A percentile compares a stretch with the other conserved stretches of the same genome.
Conservation (phyloP, 2,113 vertebrate species). For the Myiopsitta monachus region DNA sequence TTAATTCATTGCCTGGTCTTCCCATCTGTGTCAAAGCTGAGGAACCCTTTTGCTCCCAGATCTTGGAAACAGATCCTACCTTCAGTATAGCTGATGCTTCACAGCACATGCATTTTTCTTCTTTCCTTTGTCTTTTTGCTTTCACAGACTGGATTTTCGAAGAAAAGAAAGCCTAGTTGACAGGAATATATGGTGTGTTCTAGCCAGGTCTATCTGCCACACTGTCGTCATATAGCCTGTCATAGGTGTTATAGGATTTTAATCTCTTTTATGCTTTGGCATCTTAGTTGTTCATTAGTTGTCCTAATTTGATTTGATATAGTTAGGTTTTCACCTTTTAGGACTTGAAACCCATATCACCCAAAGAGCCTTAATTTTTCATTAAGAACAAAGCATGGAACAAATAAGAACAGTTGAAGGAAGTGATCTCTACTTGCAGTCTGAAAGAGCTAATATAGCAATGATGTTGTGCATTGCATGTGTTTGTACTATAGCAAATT, state of each 20-base stretch:
- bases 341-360: background rate
- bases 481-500: background rate
- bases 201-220: background rate
- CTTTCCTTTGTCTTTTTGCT: background rate
- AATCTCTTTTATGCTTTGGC: background rate
- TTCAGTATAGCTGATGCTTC: background rate
- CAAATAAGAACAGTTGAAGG: background rate
- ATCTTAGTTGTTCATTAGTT: background rate
- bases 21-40: background rate
- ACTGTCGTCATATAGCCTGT: background rate
- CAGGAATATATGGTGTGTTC: background rate
- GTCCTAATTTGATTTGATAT: background rate
- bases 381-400: background rate
- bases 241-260: background rate
- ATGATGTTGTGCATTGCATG: background rate
- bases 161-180: background rate
- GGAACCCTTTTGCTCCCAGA: background rate
- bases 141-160: background rate
- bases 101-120: background rate
- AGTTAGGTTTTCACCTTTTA: background rate
- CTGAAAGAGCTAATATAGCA: background rate
- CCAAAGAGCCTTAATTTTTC: background rate
- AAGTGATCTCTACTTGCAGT: background rate
- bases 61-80: background rate
- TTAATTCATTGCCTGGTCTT: fast-evolving